Conservation (phyloP, 2,113 vertebrate species). For the Xiphophorus couchianus region DNA sequence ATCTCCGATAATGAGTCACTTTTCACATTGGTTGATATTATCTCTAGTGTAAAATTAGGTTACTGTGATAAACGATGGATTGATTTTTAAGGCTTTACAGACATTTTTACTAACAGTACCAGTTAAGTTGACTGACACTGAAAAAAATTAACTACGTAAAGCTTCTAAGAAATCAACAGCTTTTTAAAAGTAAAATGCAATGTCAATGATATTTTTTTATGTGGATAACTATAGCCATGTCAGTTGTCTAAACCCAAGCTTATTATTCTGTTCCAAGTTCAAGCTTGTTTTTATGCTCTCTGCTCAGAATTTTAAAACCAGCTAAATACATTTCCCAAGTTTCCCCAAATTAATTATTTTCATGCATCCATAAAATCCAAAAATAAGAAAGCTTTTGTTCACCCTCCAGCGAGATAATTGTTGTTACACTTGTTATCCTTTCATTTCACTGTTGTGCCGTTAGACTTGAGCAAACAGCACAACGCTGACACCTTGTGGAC, state of each 20-base stretch:
- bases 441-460: constrained; percentile 9
- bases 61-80: not conserved
- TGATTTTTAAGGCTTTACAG: not conserved
- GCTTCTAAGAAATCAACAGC: not conserved
- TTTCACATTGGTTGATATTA: too few species aligned
- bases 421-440: constrained; percentile 37
- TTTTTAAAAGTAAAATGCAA: not conserved
- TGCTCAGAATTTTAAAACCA: constrained; percentile 11
- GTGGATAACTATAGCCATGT: not conserved
- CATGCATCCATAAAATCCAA: constrained; percentile 48
- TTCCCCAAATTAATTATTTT: constrained; percentile 51
- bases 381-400: constrained; percentile 49
- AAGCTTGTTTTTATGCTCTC: constrained; percentile 16
- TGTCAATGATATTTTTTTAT: not conserved
- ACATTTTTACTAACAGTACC: not conserved
- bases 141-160: not conserved
- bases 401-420: constrained; percentile 10
- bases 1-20: too few species aligned
- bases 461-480: constrained; percentile 45
- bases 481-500: constrained; percentile 85
- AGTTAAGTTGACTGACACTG: not conserved
- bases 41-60: too few species aligned
- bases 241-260: not conserved
- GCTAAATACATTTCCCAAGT: constrained; percentile 15
- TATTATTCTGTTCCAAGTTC: constrained; percentile 3